phyloP scores from a whole-genome alignment of 2,113 vertebrate species.

The Actinemys pallida region DNA sequence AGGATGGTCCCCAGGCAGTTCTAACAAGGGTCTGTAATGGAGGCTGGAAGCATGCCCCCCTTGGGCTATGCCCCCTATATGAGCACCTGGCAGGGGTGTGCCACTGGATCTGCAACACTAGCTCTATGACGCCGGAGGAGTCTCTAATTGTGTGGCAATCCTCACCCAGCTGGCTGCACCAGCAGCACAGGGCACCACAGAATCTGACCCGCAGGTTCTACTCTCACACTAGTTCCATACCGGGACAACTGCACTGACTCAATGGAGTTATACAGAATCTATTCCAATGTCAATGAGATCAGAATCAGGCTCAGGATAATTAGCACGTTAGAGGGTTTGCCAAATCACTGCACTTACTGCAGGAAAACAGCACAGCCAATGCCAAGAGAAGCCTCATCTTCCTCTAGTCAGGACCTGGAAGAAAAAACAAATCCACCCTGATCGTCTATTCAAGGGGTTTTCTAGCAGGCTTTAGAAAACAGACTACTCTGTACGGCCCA shows the following conservation, averaged over 20 bases:
- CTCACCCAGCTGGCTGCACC: no score
- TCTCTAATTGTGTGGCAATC: no score
- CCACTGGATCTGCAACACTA: neutral
- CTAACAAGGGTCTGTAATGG: neutral
- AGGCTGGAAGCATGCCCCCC: neutral
- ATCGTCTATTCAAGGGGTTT: neutral
- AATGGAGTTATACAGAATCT: neutral
- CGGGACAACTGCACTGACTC: neutral
- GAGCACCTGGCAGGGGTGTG: neutral
- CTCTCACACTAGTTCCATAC: neutral
- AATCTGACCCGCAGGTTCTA: neutral
- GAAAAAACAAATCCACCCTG: neutral
- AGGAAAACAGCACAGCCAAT: slow-evolving; percentile 4
- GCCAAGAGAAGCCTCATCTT: slow-evolving; percentile 50
- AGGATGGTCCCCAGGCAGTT: neutral
- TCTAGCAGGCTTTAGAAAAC: neutral
- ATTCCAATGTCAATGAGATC: neutral
- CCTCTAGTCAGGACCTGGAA: neutral
- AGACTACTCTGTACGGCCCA: neutral
- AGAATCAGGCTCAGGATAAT: neutral
- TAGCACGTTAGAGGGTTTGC: neutral
- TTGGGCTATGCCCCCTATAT: no score
- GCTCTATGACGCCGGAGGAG: neutral
- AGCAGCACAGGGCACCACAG: neutral
- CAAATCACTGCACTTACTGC: slow-evolving; percentile 27